Percentiles rank a stretch among this genome's conserved stretches.
phyloP scores from a whole-genome alignment of 2,797 vertebrate genomes.

The Scyliorhinus canicula region DNA sequence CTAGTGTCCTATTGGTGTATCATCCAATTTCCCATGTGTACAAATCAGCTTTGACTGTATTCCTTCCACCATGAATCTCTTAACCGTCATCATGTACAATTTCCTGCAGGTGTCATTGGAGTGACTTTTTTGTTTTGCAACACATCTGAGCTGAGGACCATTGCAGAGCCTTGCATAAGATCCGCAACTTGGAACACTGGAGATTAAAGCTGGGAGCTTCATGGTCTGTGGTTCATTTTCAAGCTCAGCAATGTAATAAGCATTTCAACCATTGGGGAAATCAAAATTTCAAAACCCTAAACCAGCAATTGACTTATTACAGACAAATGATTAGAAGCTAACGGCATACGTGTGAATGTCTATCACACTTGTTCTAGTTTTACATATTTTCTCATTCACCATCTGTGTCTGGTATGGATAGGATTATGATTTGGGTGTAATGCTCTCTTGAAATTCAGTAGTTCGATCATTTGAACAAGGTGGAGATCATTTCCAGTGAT shows the following conservation, averaged over 20 bases:
- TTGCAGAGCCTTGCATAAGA: neutral
- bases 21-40: neutral
- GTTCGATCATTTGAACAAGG: no score
- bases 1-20: neutral
- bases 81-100: neutral
- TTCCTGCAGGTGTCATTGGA: neutral
- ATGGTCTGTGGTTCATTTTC: neutral
- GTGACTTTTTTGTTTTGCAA: neutral
- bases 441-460: neutral
- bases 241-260: neutral
- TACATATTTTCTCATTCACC: neutral
- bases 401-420: neutral
- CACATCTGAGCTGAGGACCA: neutral
- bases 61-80: neutral
- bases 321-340: neutral
- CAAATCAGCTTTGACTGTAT: neutral
- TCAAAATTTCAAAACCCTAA: neutral
- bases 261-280: slow-evolving; percentile 16
- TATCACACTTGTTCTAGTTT: neutral
- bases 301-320: neutral
- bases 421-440: neutral
- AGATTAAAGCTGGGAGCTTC: neutral
- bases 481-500: no score
- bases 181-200: neutral
- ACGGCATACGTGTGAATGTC: neutral